These are phyloP conservation scores for Kryptolebias ocellatus DNA, from an alignment of 2,797 vertebrate genomes.

Conservation along the genomic window DNA sequence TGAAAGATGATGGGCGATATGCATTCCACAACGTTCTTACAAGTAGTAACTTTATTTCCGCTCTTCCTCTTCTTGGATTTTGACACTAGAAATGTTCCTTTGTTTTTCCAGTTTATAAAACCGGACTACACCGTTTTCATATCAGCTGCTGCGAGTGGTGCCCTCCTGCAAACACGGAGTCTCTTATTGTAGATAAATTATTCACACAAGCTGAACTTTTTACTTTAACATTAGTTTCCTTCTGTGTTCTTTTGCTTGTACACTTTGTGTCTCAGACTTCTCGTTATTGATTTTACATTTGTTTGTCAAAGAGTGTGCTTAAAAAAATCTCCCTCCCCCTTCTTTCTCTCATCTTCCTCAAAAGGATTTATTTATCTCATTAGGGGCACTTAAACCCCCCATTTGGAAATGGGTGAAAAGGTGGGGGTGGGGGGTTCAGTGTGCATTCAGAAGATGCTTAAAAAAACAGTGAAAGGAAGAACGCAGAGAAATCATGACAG, in stretches of 20 bases:
- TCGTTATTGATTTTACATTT: conserved; percentile 69
- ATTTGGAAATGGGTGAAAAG: conserved; percentile 15
- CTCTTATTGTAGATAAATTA: conserved; percentile 41
- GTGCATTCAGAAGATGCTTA: conserved; percentile 32
- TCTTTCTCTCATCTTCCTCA: conserved; percentile 37
- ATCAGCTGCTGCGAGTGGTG: conserved; percentile 13
- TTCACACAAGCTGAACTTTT: conserved; percentile 42
- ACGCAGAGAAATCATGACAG: conserved; percentile 47
- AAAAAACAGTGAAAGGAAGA: conserved; percentile 51
- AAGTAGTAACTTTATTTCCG: background rate
- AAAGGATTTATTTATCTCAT: conserved; percentile 64
- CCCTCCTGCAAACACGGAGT: conserved; percentile 11
- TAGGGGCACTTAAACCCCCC: conserved; percentile 41
- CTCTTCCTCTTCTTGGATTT: background rate
- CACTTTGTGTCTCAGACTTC: conserved; percentile 40
- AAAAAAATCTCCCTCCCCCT: conserved; percentile 10
- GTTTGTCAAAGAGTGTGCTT: conserved; percentile 54
- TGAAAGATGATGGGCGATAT: too few relatives aligned
- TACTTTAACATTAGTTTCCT: conserved; percentile 18
- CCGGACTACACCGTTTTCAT: background rate
- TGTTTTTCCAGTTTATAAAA: conserved; percentile 1
- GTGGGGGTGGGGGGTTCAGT: conserved; percentile 8
- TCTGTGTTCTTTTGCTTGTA: conserved; percentile 40
- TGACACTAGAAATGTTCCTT: conserved; percentile 2
- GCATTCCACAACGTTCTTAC: background rate